Conservation (phyloP, 2,888 invertebrate genomes). For the Plagiodera versicolora region DNA sequence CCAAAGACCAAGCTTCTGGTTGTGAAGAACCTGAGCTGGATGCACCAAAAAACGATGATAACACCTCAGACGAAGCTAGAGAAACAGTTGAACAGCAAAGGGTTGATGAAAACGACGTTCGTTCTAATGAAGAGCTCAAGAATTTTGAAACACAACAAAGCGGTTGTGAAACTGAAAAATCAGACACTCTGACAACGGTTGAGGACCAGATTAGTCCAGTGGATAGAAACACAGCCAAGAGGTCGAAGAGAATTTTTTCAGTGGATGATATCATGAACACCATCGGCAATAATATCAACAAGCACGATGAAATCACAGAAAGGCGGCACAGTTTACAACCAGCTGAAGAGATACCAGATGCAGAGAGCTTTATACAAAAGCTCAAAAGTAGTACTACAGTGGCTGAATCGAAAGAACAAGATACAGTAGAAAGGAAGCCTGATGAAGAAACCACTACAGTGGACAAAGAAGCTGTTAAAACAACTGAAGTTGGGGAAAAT, state of each 20-base stretch:
- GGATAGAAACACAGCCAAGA: slow-evolving; percentile 18
- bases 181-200: too few species aligned
- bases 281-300: slow-evolving; percentile 34
- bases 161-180: background rate
- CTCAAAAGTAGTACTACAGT: background rate
- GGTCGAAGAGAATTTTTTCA: slow-evolving; percentile 42
- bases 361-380: slow-evolving; percentile 20
- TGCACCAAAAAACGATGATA: background rate
- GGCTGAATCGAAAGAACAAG: background rate
- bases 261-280: slow-evolving; percentile 48
- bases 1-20: background rate
- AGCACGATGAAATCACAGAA: slow-evolving; percentile 15
- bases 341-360: slow-evolving; percentile 31
- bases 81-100: background rate
- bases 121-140: background rate
- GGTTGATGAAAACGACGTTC: background rate
- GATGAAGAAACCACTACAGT: slow-evolving; percentile 3
- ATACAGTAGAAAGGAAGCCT: slow-evolving; percentile 6
- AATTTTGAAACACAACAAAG: background rate
- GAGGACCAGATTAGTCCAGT: background rate
- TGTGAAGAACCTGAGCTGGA: background rate
- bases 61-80: background rate
- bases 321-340: slow-evolving; percentile 29
- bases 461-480: background rate
- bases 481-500: background rate